Percentiles rank a stretch among this genome's conserved stretches.
Evolutionary conservation across 2,113 vertebrate species (phyloP).

Genomic region (Taurulus bubalis): DNA sequence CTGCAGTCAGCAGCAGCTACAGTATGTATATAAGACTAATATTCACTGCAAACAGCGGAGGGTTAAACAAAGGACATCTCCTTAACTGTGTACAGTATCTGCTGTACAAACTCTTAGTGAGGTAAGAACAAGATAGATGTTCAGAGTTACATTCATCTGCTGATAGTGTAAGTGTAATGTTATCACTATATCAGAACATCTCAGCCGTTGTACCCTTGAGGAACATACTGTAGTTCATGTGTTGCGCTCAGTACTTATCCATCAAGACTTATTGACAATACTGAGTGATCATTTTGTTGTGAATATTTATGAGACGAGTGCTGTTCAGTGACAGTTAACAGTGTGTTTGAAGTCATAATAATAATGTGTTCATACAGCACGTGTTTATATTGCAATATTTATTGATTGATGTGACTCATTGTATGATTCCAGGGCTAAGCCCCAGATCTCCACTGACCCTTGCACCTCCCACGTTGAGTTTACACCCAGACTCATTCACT

Average conservation of each 20-base stretch:
- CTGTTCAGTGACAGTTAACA: not conserved
- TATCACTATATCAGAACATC: constrained; percentile 18
- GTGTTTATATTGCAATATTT: not conserved
- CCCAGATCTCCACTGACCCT: not conserved
- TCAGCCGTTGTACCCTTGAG: not conserved
- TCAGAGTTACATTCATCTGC: not conserved
- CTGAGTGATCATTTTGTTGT: not conserved
- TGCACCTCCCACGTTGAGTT: not conserved
- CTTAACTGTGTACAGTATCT: constrained; percentile 8
- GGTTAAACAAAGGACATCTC: constrained; percentile 30
- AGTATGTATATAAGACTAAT: not conserved
- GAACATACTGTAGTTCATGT: not conserved
- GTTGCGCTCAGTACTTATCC: not conserved
- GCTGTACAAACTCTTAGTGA: not conserved
- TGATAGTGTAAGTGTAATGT: constrained; percentile 12
- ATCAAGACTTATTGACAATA: not conserved
- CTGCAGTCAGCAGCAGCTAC: constrained; percentile 13
- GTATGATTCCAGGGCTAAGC: not conserved
- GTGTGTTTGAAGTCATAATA: not conserved
- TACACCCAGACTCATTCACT: not conserved
- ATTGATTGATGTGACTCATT: not conserved
- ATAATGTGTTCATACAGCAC: not conserved
- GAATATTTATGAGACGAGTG: not conserved
- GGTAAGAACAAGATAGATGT: constrained; percentile 15
- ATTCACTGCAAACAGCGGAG: constrained; percentile 5